Evolutionary conservation across 2,113 vertebrate species (phyloP).

Genomic region (Urocolius indicus): DNA sequence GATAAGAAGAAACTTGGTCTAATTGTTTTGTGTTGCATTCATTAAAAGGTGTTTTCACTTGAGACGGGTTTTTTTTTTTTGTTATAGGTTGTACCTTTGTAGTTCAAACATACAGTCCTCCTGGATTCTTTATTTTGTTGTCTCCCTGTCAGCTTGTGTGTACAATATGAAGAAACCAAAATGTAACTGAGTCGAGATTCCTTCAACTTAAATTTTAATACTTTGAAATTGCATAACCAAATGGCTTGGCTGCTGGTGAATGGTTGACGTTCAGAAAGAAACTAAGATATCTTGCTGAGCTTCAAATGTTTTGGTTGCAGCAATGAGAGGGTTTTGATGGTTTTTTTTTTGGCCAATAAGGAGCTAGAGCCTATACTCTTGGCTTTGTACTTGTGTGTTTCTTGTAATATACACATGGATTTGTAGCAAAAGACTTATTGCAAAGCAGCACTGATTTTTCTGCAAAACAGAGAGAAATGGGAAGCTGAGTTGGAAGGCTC

Average conservation of each 20-base stretch:
- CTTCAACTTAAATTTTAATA: neutral
- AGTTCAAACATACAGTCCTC: neutral
- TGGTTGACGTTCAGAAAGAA: neutral
- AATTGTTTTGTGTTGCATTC: neutral
- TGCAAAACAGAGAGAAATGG: neutral
- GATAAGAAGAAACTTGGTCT: conserved; percentile 14
- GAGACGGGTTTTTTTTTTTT: neutral
- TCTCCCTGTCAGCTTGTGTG: neutral
- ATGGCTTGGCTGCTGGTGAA: neutral
- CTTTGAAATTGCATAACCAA: neutral
- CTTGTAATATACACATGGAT: neutral
- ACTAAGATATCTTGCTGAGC: neutral
- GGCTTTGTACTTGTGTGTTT: neutral
- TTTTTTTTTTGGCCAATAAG: neutral
- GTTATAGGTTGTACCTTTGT: neutral
- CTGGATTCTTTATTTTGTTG: neutral
- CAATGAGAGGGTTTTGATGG: neutral
- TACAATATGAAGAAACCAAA: neutral
- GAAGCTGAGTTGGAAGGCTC: neutral
- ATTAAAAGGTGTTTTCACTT: neutral
- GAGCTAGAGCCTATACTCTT: neutral
- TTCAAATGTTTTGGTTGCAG: neutral
- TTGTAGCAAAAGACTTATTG: neutral
- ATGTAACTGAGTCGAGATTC: neutral
- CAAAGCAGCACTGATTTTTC: neutral